Conservation (phyloP, 2,797 vertebrate genomes). For the Falco rusticolus region DNA sequence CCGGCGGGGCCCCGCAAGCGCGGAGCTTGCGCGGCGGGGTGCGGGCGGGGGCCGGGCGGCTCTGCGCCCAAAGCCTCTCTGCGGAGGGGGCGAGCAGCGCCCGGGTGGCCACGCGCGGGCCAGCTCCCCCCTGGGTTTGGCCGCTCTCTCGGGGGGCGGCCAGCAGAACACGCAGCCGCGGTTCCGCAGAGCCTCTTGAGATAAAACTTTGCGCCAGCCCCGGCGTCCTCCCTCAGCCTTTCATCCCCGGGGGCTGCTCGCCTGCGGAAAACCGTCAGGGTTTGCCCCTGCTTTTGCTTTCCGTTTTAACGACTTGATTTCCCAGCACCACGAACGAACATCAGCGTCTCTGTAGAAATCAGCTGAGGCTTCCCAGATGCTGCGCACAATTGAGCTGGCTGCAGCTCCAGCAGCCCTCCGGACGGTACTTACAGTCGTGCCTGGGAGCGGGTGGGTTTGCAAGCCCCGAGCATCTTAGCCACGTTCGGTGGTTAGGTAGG, state of each 20-base stretch:
- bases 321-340: neutral
- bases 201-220: neutral
- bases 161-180: neutral
- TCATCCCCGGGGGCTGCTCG: neutral
- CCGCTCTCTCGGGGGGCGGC: neutral
- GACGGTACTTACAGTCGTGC: neutral
- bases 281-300: neutral
- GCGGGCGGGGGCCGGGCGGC: no score
- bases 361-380: neutral
- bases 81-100: neutral
- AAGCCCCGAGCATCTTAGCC: neutral
- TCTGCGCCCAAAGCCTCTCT: neutral
- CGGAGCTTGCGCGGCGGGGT: no score
- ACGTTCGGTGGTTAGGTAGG: neutral
- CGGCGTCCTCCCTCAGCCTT: neutral
- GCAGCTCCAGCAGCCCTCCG: neutral
- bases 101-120: fast-evolving
- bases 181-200: neutral
- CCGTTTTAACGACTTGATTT: neutral
- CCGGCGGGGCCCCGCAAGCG: neutral
- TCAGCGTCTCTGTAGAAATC: neutral
- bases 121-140: neutral
- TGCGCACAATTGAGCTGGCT: neutral
- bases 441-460: neutral
- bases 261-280: neutral